Conservation (phyloP, 23 tunicate species). For the Pegea sp. region DNA sequence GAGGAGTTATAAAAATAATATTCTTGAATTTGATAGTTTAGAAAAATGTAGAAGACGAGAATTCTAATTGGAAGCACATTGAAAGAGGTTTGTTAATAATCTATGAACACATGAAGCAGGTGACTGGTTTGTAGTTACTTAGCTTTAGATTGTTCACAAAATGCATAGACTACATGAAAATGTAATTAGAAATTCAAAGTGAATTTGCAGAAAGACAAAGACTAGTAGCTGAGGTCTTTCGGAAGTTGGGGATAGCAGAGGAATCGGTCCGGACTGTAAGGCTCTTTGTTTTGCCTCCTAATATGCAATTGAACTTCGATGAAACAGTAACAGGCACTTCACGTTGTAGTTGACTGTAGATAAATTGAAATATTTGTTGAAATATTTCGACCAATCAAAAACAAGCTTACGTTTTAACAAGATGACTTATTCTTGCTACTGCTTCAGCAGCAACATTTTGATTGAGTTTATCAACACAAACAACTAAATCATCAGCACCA, state of each 20-base stretch:
- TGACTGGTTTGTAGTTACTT: too few relatives aligned
- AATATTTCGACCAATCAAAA: not conserved
- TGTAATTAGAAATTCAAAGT: too few relatives aligned
- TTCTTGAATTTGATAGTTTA: too few relatives aligned
- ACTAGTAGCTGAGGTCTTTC: constrained; percentile 38
- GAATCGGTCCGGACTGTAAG: constrained; percentile 34
- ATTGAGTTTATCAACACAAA: constrained; percentile 63
- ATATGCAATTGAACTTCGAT: constrained; percentile 6
- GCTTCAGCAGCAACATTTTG: constrained; percentile 67
- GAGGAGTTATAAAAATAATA: too few relatives aligned
- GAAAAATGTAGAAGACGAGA: too few relatives aligned
- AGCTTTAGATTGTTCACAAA: too few relatives aligned
- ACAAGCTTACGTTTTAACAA: constrained; percentile 19
- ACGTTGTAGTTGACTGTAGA: constrained; percentile 1
- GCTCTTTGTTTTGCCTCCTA: constrained; percentile 75
- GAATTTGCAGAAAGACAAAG: too few relatives aligned
- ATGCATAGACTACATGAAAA: too few relatives aligned
- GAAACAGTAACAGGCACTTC: constrained; percentile 50
- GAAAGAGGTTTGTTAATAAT: too few relatives aligned
- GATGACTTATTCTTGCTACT: constrained; percentile 13
- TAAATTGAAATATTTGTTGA: not conserved
- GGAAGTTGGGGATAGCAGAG: constrained; percentile 34
- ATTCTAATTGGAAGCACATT: too few relatives aligned
- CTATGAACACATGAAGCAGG: too few relatives aligned
- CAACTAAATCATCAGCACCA: constrained; percentile 75